phyloP scores from a whole-genome alignment of 2,888 invertebrate species.

The Xanthorhoe designata region DNA sequence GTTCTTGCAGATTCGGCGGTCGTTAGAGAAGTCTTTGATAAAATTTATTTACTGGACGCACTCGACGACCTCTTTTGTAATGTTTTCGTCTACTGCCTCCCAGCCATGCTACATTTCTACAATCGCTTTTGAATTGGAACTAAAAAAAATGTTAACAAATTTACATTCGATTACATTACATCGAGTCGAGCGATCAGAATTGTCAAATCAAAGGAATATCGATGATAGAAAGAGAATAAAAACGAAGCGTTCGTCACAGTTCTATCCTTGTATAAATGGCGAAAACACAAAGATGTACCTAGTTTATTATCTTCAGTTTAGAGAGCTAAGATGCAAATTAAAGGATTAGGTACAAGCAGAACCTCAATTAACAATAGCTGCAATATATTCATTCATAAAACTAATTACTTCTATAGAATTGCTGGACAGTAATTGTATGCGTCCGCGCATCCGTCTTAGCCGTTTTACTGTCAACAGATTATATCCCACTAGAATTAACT shows the following conservation, averaged over 20 bases:
- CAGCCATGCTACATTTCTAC: too few relatives aligned
- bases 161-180: too few relatives aligned
- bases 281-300: too few relatives aligned
- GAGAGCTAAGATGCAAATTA: not conserved
- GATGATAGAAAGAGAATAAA: too few relatives aligned
- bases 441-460: slow-evolving; percentile 42
- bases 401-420: slow-evolving; percentile 41
- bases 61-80: not conserved
- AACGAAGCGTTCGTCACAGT: too few relatives aligned
- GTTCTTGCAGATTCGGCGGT: slow-evolving; percentile 35
- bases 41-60: not conserved
- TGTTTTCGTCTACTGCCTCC: too few relatives aligned
- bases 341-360: slow-evolving; percentile 1
- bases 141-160: too few relatives aligned
- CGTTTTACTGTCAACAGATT: slow-evolving; percentile 63
- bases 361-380: slow-evolving; percentile 8
- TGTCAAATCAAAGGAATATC: too few relatives aligned
- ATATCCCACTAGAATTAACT: slow-evolving; percentile 57
- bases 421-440: slow-evolving; percentile 41
- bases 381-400: slow-evolving; percentile 44
- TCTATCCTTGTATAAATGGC: too few relatives aligned
- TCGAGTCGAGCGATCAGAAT: too few relatives aligned
- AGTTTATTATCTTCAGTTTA: not conserved
- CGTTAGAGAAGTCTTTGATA: slow-evolving; percentile 23
- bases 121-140: too few relatives aligned